A percentile compares a stretch with the other conserved stretches of the same genome.
Evolutionary conservation across 2,888 invertebrate genomes (phyloP).

Genomic region (Acanthoscelides obtectus): DNA sequence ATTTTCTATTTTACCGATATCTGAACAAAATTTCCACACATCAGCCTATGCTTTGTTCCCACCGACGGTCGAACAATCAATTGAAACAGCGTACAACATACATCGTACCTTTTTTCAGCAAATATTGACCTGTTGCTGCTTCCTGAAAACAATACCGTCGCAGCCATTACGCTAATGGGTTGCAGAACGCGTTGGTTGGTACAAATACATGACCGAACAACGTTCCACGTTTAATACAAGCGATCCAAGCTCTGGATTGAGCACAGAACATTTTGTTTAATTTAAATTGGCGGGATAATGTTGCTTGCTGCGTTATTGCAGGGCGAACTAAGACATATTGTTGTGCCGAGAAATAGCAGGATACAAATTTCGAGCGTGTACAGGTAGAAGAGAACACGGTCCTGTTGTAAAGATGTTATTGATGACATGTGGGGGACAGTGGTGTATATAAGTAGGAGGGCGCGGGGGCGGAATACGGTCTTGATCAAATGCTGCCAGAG

Average conservation of each 20-base stretch:
- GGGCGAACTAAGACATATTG: not conserved
- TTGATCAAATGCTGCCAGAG: no score
- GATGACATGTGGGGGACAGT: not conserved
- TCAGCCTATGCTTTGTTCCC: not conserved
- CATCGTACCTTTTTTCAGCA: not conserved
- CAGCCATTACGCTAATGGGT: not conserved
- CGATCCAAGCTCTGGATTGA: not conserved
- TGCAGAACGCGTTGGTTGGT: not conserved
- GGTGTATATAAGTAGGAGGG: no score
- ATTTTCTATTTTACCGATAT: no score
- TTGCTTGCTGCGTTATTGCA: not conserved
- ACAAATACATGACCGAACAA: not conserved
- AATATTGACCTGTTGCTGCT: not conserved
- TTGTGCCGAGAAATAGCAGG: not conserved
- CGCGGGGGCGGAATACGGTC: no score
- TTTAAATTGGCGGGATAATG: not conserved
- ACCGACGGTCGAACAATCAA: not conserved
- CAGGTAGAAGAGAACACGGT: not conserved
- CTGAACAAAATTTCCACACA: no score
- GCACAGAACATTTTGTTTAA: not conserved
- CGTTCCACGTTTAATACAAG: not conserved
- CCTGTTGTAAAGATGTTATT: not conserved
- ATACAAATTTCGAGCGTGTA: not conserved
- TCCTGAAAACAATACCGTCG: not conserved
- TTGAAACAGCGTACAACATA: not conserved